Evolutionary conservation across 1,140 invertebrate species (phyloP), one percentile per base, ranked within the genome.

Genomic region (Ephestia elutella): DNA sequence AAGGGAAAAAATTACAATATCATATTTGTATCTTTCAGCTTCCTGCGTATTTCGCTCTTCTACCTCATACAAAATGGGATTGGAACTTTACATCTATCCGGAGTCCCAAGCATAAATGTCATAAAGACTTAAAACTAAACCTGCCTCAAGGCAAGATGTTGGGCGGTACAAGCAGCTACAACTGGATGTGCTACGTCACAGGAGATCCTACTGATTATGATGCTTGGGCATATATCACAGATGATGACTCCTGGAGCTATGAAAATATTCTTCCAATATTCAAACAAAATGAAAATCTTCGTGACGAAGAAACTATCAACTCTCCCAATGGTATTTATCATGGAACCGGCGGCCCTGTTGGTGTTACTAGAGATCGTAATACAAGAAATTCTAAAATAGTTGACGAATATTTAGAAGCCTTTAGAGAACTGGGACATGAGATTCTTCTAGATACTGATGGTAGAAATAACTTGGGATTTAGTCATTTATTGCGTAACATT

Each of bases 141-240:
- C 1, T 54, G 9, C 38, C 59, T 4, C 15, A 65, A 25, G 90
- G 90, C 10, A 90, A 90, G 75, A 75, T 79, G 17, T 67, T 93
- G 54, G 94, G 94, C 1, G 94, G 94, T 1, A 91, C 91, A 0
- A 93, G 92, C 32, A 91, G 91, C 0, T 83, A 95, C 5, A 95
- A 95, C 78, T 93, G 92, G 44, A 94, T 95, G 93, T 91, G 93
- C n/a, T 94, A 95, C 73, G 92, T 93, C 0, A 82, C 94, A 57
- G 94, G 94, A 0, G 93, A 94, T 80, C 90, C 88, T 19, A 63
- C 80, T 13, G 94, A 95, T 70, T 95, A 92, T 68, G 92, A 95
- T 70, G 65, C 86, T 5, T 95, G 94, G 94, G 78, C 72, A 82
- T 58, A 70, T 55, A 63, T 51, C 56, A 90, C 54, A 0, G 95